A percentile compares a stretch with the other conserved stretches of the same genome.
phyloP scores from a whole-genome alignment of 2,797 vertebrate species.

The Lophius americanus region DNA sequence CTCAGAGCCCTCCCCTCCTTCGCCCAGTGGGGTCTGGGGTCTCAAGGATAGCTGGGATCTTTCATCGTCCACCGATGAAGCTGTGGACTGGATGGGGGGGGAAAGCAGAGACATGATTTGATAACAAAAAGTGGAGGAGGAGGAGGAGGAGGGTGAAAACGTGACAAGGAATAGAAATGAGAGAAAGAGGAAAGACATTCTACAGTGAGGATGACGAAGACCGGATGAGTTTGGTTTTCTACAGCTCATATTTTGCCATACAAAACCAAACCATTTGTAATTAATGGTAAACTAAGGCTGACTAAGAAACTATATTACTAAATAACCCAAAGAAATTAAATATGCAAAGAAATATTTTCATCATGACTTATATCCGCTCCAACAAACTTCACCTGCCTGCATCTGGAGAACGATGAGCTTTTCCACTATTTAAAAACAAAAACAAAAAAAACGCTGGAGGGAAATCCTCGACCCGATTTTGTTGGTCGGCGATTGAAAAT shows the following conservation, averaged over 20 bases:
- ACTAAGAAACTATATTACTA: too few relatives aligned
- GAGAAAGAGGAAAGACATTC: not conserved
- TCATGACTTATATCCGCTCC: not conserved
- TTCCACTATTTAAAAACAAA: not conserved
- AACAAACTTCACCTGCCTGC: not conserved
- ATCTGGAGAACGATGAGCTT: not conserved
- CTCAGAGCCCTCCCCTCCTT: slow-evolving; percentile 59
- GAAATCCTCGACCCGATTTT: not conserved
- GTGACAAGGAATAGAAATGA: not conserved
- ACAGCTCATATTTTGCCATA: too few relatives aligned
- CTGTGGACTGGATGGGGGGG: slow-evolving; percentile 69
- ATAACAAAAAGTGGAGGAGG: not conserved
- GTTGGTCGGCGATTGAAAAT: not conserved
- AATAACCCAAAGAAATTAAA: too few relatives aligned
- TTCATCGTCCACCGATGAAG: slow-evolving; percentile 79
- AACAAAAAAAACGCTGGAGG: not conserved
- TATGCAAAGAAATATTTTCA: too few relatives aligned
- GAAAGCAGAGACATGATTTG: slow-evolving; percentile 54
- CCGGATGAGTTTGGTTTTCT: too few relatives aligned
- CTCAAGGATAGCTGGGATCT: slow-evolving; percentile 84
- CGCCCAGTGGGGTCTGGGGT: slow-evolving; percentile 81
- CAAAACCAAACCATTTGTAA: too few relatives aligned
- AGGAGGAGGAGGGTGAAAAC: slow-evolving; percentile 44
- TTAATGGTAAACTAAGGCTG: too few relatives aligned
- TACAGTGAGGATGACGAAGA: too few relatives aligned